Evolutionary conservation across 2,113 vertebrate species (phyloP), one percentile per base, ranked within the genome.

Genomic region (Tupaia tana): DNA sequence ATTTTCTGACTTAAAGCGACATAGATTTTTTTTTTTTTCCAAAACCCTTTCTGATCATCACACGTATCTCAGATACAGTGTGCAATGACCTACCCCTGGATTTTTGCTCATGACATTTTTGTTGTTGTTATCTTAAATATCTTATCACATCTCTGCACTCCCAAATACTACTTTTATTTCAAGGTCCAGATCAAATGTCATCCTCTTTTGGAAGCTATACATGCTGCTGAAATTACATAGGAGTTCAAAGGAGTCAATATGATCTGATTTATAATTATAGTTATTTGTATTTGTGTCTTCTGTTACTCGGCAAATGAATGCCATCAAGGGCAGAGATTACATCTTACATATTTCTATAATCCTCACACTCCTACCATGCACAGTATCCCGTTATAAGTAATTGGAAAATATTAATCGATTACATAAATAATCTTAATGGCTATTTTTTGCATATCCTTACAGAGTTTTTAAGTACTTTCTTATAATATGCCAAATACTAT

Each of bases 21-120:
- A 12, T 70, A 29, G 52, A 52, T 34, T 6, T 78, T 18, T 29
- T 14, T 71, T 15, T 29, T 71, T 86, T 63, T 31, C 66, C 43
- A 77, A 81, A 64, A 84, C 16, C 27, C 9, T 25, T 25, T 0
- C 15, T 58, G 4, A 15, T 79, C 27, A 52, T 75, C 11, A 54
- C 43, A 0, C 1, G 9, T 70, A 4, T 14, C 7, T 70, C 22
- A 27, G 24, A 56, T 0, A 0, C 3, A 0, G 8, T 19, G 1
- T 29, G 7, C 5, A 19, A 4, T 20, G 10, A 11, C n/a, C 13
- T 43, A 7, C 3, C 7, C 83, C 24, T 70, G 22, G 25, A 25
- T 18, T 9, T 85, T 73, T 59, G 18, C 9, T 52, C 10, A 22
- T 61, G 56, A 61, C 9, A 25, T 63, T 70, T 9, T 64, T 81